A percentile compares a stretch with the other conserved stretches of the same genome.
Conservation (phyloP, 1,140 invertebrate genomes). For the Liolophura sinensis region DNA sequence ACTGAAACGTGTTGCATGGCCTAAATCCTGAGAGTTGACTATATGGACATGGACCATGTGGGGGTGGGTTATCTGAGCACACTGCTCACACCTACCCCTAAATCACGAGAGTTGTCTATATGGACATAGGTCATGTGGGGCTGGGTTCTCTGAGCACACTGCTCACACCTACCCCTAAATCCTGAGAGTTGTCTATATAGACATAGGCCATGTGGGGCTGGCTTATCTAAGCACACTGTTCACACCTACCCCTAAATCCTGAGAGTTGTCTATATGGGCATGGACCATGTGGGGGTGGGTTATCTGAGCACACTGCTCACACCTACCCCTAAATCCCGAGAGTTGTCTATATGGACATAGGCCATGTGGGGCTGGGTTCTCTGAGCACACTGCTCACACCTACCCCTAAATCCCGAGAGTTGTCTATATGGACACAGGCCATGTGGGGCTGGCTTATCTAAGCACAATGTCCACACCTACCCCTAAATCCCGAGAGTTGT, state of each 20-base stretch:
- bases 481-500: conserved; percentile 88
- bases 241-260: conserved; percentile 79
- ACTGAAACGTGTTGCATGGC: background rate
- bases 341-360: no score
- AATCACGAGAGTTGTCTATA: no score
- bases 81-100: no score
- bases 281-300: conserved; percentile 72
- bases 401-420: background rate
- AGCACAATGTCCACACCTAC: conserved; percentile 63
- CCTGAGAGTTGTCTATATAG: background rate
- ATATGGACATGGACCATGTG: conserved; percentile 83
- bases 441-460: background rate
- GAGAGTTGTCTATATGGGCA: conserved; percentile 90
- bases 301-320: conserved; percentile 22
- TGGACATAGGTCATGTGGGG: no score
- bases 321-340: no score
- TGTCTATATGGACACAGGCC: background rate
- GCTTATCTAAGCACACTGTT: background rate
- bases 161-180: no score
- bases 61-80: conserved; percentile 60
- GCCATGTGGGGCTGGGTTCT: no score
- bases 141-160: no score
- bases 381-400: no score
- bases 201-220: background rate
- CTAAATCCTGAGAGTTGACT: conserved; percentile 69